phyloP scores from a whole-genome alignment of 1,140 invertebrate genomes.

The Notospermus geniculatus region DNA sequence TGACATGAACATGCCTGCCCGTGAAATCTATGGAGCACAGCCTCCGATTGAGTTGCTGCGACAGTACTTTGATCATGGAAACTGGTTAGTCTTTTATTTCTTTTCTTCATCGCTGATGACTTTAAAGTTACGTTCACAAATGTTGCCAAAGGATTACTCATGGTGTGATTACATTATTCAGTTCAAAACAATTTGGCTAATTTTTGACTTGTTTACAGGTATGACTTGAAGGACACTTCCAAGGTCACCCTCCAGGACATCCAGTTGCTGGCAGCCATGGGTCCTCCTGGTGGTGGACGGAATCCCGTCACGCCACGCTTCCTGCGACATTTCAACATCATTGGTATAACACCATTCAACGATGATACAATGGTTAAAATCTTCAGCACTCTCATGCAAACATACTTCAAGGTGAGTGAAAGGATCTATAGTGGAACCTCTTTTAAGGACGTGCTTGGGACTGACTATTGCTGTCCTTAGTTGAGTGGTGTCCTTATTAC shows the following conservation, averaged over 20 bases:
- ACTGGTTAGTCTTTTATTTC: constrained; percentile 48
- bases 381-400: constrained; percentile 67
- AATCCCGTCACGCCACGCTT: constrained; percentile 54
- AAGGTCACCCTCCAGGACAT: constrained; percentile 53
- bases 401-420: constrained; percentile 68
- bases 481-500: too few species aligned
- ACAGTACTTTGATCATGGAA: constrained; percentile 54
- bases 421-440: background rate
- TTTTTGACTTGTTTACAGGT: too few species aligned
- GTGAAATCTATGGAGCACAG: constrained; percentile 56
- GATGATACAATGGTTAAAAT: constrained; percentile 58
- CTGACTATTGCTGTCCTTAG: too few species aligned
- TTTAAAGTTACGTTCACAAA: too few species aligned
- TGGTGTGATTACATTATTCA: too few species aligned
- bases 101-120: too few species aligned
- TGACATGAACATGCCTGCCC: constrained; percentile 57
- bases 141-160: too few species aligned
- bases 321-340: constrained; percentile 54
- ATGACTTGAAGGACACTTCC: constrained; percentile 56
- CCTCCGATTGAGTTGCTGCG: constrained; percentile 56
- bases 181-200: too few species aligned
- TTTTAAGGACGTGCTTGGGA: too few species aligned
- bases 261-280: constrained; percentile 55
- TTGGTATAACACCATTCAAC: constrained; percentile 55
- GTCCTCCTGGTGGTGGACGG: constrained; percentile 54